Evolutionary conservation across 2,888 invertebrate genomes (phyloP).

Genomic region (Dicroscelio sp.): DNA sequence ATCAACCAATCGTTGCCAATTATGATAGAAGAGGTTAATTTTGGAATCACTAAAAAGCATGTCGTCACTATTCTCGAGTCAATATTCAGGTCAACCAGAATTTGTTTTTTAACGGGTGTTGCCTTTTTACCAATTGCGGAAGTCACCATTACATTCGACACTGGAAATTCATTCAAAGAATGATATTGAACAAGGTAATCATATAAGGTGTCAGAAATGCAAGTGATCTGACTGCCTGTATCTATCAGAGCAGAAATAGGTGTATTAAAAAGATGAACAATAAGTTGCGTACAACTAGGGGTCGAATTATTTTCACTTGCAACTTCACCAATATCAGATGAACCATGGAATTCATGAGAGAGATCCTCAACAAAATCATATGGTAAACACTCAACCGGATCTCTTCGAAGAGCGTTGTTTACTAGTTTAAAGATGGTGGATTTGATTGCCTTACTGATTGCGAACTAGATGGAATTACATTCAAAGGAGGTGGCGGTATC

Average conservation of each 20-base stretch:
- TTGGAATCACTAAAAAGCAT: slow-evolving; percentile 48
- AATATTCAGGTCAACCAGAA: slow-evolving; percentile 51
- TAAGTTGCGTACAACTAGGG: slow-evolving; percentile 55
- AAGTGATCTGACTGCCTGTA: slow-evolving; percentile 78
- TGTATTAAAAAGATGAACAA: slow-evolving; percentile 28
- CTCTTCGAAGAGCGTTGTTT: slow-evolving; percentile 36
- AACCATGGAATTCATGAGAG: slow-evolving; percentile 54
- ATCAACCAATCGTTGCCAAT: slow-evolving; percentile 70
- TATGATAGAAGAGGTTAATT: slow-evolving; percentile 52
- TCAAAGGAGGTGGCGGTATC: neutral
- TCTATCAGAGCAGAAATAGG: slow-evolving; percentile 67
- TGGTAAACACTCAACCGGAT: slow-evolving; percentile 47
- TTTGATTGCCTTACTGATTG: neutral
- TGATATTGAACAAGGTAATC: slow-evolving; percentile 28
- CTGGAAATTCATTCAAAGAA: slow-evolving; percentile 53
- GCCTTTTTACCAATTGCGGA: slow-evolving; percentile 68
- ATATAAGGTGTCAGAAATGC: slow-evolving; percentile 70
- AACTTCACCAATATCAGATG: slow-evolving; percentile 19
- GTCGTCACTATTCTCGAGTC: neutral
- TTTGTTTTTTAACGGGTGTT: slow-evolving; percentile 61
- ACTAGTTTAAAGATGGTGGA: slow-evolving; percentile 63
- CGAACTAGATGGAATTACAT: too few relatives aligned
- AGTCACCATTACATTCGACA: slow-evolving; percentile 59
- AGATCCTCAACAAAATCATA: slow-evolving; percentile 46
- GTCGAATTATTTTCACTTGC: neutral